Percentiles rank a stretch among this genome's conserved stretches.
Evolutionary conservation across 2,113 vertebrate genomes (phyloP).

Genomic region (Tychaedon coryphoeus): DNA sequence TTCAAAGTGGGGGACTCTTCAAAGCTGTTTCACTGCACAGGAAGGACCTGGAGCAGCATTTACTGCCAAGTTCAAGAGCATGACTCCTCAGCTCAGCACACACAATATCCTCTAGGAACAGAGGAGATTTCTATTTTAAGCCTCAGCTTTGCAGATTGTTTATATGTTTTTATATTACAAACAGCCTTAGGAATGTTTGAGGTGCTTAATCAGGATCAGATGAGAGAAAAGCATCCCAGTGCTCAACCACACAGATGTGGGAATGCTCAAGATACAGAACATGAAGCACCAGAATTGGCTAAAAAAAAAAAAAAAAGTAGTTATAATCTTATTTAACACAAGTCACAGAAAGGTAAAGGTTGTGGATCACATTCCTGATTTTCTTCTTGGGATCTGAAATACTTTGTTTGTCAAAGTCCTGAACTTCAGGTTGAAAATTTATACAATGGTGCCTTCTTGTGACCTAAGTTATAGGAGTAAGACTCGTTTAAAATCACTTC

Average conservation of each 20-base stretch:
- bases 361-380: not conserved
- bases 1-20: not conserved
- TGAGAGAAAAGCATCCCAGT: not conserved
- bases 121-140: not conserved
- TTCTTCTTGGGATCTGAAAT: not conserved
- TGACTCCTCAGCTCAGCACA: not conserved
- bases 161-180: not conserved
- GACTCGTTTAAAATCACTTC: not conserved
- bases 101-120: not conserved
- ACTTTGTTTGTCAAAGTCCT: not conserved
- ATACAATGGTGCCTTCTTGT: not conserved
- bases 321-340: not conserved
- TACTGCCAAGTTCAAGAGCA: not conserved
- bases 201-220: slow-evolving; percentile 6
- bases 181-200: not conserved
- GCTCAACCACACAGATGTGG: not conserved
- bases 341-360: not conserved
- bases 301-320: too few species aligned
- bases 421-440: not conserved
- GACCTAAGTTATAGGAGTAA: not conserved
- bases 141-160: not conserved
- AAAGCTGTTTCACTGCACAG: not conserved
- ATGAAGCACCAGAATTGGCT: not conserved
- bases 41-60: not conserved
- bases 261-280: not conserved